Base-by-base conservation (phyloP, 1,140 invertebrate genomes). In the Megalonaias nervosa region DNA sequence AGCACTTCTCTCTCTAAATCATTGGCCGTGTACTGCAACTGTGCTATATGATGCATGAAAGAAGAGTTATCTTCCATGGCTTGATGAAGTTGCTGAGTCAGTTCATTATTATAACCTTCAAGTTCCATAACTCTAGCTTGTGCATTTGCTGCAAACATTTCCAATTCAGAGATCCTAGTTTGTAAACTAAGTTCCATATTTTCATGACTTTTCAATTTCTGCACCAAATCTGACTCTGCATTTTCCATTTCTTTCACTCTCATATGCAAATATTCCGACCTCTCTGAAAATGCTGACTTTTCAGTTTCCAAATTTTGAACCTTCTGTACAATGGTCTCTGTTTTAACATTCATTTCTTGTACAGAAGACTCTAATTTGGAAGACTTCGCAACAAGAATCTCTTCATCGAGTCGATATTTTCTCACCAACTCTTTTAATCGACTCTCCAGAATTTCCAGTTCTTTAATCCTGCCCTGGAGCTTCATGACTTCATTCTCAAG, bases 371-470 rank as follows among this genome's bases (percentile, higher is more conserved):
- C 85, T 31, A 88, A 77, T 60, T 84, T 85, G 19, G 82, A 83
- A 21, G 86, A 87, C 59, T 85, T 87, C 69, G 82, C 85, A 5
- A 85, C 71, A 83, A 84, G 84, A 26, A 85, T 81, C 60, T 86
- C 86, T 59, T 87, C 87, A 71, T 89, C 85, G 3, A 88, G 81
- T 79, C 87, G 87, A 56, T 87, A 84, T 61, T 85, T 85, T 23
- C 81, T 71, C 14, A 89, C 85, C 12, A 88, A 74, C 58, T 89
- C 85, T 61, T 85, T 83, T 13, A 88, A 78, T 57, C 87, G 74
- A 31, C 81, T 80, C 74, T 88, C 87, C 55, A 87, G 79, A 26
- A 88, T 83, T 71, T 82, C 73, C 6, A 81, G 69, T 64, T 82
- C 77, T 19, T 72, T 57, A 17, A 89, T 86, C 31, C 82, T 71